Base-by-base conservation (phyloP, 2,888 invertebrate species). In the Cepaea hortensis region DNA sequence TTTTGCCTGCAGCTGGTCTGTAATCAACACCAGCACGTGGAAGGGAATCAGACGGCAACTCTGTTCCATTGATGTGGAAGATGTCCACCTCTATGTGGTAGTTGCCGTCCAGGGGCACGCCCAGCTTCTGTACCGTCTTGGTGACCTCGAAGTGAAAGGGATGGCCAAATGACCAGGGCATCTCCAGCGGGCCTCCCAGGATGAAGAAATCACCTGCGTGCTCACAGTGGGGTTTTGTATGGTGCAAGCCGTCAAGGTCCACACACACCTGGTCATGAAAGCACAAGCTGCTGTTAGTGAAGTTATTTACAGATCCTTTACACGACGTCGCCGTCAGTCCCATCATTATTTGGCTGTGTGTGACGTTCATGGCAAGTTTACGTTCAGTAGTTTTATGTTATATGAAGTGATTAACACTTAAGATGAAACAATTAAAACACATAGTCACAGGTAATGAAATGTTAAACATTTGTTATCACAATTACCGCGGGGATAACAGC, bases 201-300 rank as follows among this genome's bases (percentile, higher is more conserved):
- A 90, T 83, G 80, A 90, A 90, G 89, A 90, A 88, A 20, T 87
- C 88, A 7, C 90, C 90, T 1, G 90, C 89, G n/a, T 82, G 80
- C 48, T 77, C 48, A 65, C 84, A 76, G 15, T 4, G 4, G 7
- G 48, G 50, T 3, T n/a, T n/a, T 23, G 61, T 82, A 48, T 55
- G 79, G 11, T 15, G 18, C 0, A 13, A 35, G 15, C 0, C 3
- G 18, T 35, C 72, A 46, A 46, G 5, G 23, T 50, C 23, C 35
- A 81, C 23, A 35, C 88, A 88, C 15, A 88, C 88, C 88, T 88
- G 88, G 15, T 4, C 0, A 55, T 5, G 6, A 61, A 23, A 3
- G 55, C 11, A 77, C 3, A 68, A 18, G 5, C 35, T 35, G 35
- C 35, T 35, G 35, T 35, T 35, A 35, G 35, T 35, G 35, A 35